Conservation (phyloP, 2,113 vertebrate species). For the Microcebus jonahi region DNA sequence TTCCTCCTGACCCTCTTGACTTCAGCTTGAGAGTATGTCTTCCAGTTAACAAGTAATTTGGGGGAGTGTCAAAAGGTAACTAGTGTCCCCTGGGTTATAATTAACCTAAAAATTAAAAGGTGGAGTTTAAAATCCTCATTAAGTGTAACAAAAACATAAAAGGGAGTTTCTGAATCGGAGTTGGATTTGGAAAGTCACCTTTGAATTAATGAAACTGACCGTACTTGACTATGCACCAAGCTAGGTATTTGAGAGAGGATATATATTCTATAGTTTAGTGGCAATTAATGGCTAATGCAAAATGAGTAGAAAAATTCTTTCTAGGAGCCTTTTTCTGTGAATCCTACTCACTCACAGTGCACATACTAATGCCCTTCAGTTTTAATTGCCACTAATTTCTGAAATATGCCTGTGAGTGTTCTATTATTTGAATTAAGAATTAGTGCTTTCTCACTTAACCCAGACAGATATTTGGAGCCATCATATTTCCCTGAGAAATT, state of each 20-base stretch:
- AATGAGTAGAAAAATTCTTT: constrained; percentile 33
- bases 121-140: constrained; percentile 78
- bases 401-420: constrained; percentile 25
- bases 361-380: constrained; percentile 18
- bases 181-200: constrained; percentile 75
- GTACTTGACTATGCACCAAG: constrained; percentile 51
- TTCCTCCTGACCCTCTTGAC: constrained; percentile 73
- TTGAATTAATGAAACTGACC: constrained; percentile 72
- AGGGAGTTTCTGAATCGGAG: constrained; percentile 59
- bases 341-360: not conserved
- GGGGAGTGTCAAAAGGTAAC: constrained; percentile 76
- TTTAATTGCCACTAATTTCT: constrained; percentile 62
- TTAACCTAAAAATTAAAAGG: constrained; percentile 81
- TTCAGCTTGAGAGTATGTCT: constrained; percentile 70
- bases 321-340: constrained; percentile 33
- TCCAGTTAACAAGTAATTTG: constrained; percentile 76
- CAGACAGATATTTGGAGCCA: constrained; percentile 33
- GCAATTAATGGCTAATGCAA: constrained; percentile 45
- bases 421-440: constrained; percentile 56
- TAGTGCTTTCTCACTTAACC: constrained; percentile 60
- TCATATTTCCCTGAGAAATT: constrained; percentile 51
- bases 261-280: constrained; percentile 33
- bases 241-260: constrained; percentile 39
- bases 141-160: constrained; percentile 75
- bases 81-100: constrained; percentile 75